Conservation (phyloP, 2,797 vertebrate species). For the Pteronotus mesoamericanus region DNA sequence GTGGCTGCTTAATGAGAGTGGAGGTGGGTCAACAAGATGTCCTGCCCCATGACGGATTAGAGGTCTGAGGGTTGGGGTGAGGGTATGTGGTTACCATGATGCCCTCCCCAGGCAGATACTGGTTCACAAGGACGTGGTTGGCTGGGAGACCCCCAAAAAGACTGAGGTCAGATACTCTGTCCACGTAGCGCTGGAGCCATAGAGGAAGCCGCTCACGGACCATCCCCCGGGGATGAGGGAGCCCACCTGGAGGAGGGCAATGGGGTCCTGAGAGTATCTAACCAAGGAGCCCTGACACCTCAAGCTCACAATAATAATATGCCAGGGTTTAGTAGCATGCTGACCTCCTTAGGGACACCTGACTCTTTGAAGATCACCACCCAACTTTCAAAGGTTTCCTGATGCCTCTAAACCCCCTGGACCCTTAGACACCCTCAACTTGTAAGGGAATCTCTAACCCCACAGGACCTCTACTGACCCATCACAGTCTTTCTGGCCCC, state of each 20-base stretch:
- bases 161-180: slow-evolving; percentile 87
- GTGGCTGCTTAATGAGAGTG: background rate
- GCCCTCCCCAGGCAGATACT: slow-evolving; percentile 90
- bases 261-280: slow-evolving; percentile 42
- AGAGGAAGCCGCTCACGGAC: slow-evolving; percentile 87
- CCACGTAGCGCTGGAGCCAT: slow-evolving; percentile 87
- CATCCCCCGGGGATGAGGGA: slow-evolving; percentile 91
- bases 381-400: background rate
- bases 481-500: background rate
- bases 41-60: background rate
- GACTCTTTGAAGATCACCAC: background rate
- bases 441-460: background rate
- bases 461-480: background rate
- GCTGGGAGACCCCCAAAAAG: slow-evolving; percentile 88
- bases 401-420: background rate
- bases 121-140: slow-evolving; percentile 94
- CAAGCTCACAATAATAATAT: background rate
- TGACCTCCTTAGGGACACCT: background rate
- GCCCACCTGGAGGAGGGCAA: slow-evolving; percentile 81
- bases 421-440: background rate
- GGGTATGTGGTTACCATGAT: slow-evolving; percentile 86
- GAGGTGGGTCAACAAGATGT: background rate
- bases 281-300: background rate
- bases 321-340: background rate
- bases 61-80: background rate